These are phyloP conservation scores for Polydrusus pterygomalis DNA, from an alignment of 2,888 invertebrate genomes.

Conservation along the genomic window DNA sequence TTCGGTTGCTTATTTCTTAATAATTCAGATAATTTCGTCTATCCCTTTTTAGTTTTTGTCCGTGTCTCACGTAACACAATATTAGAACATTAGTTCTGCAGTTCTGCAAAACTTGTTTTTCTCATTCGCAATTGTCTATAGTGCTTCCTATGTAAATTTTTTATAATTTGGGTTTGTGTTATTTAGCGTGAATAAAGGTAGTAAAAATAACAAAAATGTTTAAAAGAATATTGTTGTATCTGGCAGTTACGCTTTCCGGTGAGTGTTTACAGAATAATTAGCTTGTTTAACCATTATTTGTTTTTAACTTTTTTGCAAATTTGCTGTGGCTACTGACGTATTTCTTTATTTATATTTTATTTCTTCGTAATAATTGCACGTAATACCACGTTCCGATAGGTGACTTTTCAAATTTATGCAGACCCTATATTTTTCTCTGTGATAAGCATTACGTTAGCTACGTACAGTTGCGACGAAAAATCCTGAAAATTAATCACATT, in stretches of 20 bases:
- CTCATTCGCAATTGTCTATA: not conserved
- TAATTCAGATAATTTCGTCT: constrained; percentile 41
- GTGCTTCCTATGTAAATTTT: not conserved
- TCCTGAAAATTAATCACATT: too few relatives aligned
- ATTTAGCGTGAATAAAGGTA: not conserved
- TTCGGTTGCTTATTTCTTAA: constrained; percentile 38
- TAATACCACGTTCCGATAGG: too few relatives aligned
- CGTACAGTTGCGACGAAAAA: too few relatives aligned
- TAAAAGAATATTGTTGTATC: not conserved
- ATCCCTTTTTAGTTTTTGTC: constrained; percentile 32
- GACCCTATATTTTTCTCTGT: too few relatives aligned
- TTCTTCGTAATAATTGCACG: too few relatives aligned
- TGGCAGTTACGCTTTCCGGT: not conserved
- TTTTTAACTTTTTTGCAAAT: too few relatives aligned
- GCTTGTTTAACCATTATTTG: too few relatives aligned
- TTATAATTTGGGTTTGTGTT: not conserved
- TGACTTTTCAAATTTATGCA: too few relatives aligned
- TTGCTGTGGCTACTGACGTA: too few relatives aligned
- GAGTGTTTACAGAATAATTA: not conserved
- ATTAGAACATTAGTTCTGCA: constrained; percentile 13
- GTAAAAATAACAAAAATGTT: constrained; percentile 8
- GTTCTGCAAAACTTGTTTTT: not conserved
- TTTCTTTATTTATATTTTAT: too few relatives aligned
- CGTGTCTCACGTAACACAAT: constrained; percentile 14
- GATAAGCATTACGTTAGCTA: too few relatives aligned